Evolutionary conservation across 1,140 invertebrate species (phyloP).

Genomic region (Vanessa tameamea): DNA sequence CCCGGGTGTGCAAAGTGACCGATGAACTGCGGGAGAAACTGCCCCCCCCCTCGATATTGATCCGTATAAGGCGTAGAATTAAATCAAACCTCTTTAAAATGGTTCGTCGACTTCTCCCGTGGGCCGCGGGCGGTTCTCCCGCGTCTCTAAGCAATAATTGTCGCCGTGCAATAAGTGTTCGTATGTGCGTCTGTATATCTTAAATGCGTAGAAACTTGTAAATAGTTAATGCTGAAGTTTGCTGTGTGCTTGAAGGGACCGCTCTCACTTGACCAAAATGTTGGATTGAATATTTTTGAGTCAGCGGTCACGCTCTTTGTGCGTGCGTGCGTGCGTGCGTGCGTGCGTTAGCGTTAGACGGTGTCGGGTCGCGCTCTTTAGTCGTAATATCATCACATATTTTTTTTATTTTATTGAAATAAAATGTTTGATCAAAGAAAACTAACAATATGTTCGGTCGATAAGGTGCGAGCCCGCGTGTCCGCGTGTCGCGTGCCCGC

Average conservation of each 20-base stretch:
- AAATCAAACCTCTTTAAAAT: background rate
- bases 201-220: constrained; percentile 5
- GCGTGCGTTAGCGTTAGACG: constrained; percentile 1
- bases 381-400: background rate
- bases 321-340: background rate
- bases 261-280: constrained; percentile 20
- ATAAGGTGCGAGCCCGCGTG: too few relatives aligned
- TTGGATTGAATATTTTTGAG: background rate
- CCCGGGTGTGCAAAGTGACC: constrained; percentile 10
- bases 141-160: constrained; percentile 24
- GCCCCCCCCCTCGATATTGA: background rate
- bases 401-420: background rate
- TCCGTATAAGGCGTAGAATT: background rate
- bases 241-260: background rate
- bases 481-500: too few relatives aligned
- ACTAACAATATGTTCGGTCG: too few relatives aligned
- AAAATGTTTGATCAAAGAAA: too few relatives aligned
- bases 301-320: too few relatives aligned
- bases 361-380: constrained; percentile 7
- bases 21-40: background rate
- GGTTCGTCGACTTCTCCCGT: background rate
- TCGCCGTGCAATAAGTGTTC: constrained; percentile 24
- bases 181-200: background rate
- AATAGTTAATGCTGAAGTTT: constrained; percentile 4
- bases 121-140: background rate